Evolutionary conservation across 2,113 vertebrate species (phyloP).

Genomic region (Spea bombifrons): DNA sequence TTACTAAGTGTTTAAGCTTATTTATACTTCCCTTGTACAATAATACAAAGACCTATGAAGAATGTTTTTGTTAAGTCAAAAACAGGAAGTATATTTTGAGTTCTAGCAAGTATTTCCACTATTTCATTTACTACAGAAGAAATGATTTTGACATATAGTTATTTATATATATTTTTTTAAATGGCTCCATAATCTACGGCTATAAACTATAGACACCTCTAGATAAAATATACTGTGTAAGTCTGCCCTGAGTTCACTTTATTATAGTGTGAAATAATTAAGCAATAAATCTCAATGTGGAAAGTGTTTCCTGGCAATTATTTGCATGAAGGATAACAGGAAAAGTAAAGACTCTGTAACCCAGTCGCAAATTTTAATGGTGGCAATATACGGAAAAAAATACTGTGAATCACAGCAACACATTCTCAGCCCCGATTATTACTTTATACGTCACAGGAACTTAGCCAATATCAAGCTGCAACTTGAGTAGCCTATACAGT

Average conservation of each 20-base stretch:
- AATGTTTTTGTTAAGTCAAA: too few relatives aligned
- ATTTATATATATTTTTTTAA: conserved; percentile 12
- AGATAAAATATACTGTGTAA: conserved; percentile 29
- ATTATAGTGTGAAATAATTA: conserved; percentile 44
- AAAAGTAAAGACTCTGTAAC: conserved; percentile 7
- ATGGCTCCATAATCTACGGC: conserved; percentile 28
- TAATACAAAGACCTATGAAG: too few relatives aligned
- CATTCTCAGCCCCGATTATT: not conserved
- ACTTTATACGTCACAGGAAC: not conserved
- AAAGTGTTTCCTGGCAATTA: conserved; percentile 40
- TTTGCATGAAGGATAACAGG: conserved; percentile 27
- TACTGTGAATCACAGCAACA: not conserved
- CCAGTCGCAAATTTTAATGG: conserved; percentile 21
- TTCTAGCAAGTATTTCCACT: too few relatives aligned
- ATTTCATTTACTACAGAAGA: too few relatives aligned
- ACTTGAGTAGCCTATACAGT: too few relatives aligned
- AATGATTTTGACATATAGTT: conserved; percentile 1
- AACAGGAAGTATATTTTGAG: too few relatives aligned
- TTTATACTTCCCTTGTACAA: too few relatives aligned
- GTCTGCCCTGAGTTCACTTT: conserved; percentile 39
- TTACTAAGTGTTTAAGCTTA: too few relatives aligned
- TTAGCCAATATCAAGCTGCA: too few relatives aligned
- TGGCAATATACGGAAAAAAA: conserved; percentile 11
- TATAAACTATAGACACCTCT: conserved; percentile 44
- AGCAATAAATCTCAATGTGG: conserved; percentile 41